Conservation (phyloP, 2,797 vertebrate genomes). For the Rhinogobio ventralis region DNA sequence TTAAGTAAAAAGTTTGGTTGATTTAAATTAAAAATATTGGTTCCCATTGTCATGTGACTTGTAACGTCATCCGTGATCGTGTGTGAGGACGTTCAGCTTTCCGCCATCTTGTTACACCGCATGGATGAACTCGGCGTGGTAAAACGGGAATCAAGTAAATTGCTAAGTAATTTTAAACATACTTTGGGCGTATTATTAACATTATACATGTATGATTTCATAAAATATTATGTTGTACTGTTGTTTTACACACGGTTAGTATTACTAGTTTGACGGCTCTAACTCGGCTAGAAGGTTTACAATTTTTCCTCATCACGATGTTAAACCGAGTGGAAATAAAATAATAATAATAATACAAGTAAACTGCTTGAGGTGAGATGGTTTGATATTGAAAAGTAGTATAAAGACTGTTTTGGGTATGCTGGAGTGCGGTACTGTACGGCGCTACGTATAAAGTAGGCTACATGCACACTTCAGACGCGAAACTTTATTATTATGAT, state of each 20-base stretch:
- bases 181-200: conserved; percentile 22
- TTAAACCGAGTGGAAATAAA: too few species aligned
- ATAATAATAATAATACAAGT: too few species aligned
- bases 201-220: conserved; percentile 21
- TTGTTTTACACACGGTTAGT: too few species aligned
- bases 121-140: background rate
- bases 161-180: conserved; percentile 35
- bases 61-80: background rate
- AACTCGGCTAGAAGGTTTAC: too few species aligned
- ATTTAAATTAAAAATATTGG: background rate
- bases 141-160: conserved; percentile 19
- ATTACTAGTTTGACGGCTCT: too few species aligned
- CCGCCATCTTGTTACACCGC: conserved; percentile 11
- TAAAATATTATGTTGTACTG: conserved; percentile 2
- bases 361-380: too few species aligned
- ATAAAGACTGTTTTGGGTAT: background rate
- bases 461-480: too few species aligned
- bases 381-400: too few species aligned
- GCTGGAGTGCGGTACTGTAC: conserved; percentile 5
- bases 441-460: background rate
- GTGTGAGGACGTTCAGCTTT: conserved; percentile 8
- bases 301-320: too few species aligned
- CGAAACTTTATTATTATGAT: background rate
- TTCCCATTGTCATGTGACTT: conserved; percentile 14
- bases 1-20: too few species aligned